A percentile compares a stretch with the other conserved stretches of the same genome.
Evolutionary conservation across 2,113 vertebrate genomes (phyloP).

Genomic region (Hylia prasina): DNA sequence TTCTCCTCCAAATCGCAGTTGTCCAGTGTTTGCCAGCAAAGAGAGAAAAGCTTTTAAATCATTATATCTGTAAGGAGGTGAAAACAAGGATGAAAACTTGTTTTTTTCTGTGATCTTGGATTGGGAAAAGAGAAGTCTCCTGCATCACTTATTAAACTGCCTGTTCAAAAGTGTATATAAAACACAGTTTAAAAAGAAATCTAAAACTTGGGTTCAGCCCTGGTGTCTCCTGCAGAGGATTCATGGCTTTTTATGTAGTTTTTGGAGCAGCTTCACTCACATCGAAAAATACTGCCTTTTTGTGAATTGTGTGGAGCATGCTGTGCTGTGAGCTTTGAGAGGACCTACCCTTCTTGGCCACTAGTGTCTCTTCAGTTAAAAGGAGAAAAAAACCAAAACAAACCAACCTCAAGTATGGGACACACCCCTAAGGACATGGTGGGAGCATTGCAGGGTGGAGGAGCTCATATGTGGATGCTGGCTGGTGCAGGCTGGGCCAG

Average conservation of each 20-base stretch:
- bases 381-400: not conserved
- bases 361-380: not conserved
- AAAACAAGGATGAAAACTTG: not conserved
- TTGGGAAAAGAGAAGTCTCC: not conserved
- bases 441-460: not conserved
- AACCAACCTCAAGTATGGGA: not conserved
- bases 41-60: not conserved
- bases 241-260: not conserved
- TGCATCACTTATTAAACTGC: not conserved
- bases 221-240: not conserved
- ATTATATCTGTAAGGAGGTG: not conserved
- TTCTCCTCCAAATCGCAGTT: not conserved
- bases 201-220: not conserved
- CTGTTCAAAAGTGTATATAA: not conserved
- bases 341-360: not conserved
- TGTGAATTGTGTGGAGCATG: not conserved
- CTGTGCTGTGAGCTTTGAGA: not conserved
- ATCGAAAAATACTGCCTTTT: not conserved
- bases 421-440: fast-evolving
- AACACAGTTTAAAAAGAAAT: not conserved
- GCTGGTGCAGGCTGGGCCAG: not conserved
- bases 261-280: not conserved
- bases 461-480: not conserved
- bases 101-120: fast-evolving
- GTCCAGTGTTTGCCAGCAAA: not conserved